Conservation (phyloP, 2,113 vertebrate species). For the Oryzias melastigma region DNA sequence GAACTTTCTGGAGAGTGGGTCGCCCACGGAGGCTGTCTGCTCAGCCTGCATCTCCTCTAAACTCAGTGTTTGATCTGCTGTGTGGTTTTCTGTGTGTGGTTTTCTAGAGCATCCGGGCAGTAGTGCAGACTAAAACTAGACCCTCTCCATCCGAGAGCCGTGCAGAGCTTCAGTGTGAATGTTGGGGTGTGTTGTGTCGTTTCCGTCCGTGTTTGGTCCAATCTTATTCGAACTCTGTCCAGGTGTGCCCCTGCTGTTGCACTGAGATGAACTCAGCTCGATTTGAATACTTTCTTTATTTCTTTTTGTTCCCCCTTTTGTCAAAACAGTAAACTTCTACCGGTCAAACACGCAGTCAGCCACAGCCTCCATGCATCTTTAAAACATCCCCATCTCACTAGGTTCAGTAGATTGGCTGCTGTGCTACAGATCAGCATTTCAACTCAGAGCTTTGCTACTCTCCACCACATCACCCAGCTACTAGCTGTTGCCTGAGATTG, state of each 20-base stretch:
- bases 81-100: slow-evolving; percentile 45
- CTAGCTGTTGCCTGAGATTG: slow-evolving; percentile 48
- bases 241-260: slow-evolving; percentile 66
- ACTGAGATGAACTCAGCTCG: slow-evolving; percentile 39
- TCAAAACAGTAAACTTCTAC: slow-evolving; percentile 38
- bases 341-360: slow-evolving; percentile 35
- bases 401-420: slow-evolving; percentile 69
- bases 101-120: slow-evolving; percentile 62
- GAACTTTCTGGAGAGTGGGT: slow-evolving; percentile 50
- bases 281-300: slow-evolving; percentile 36
- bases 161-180: slow-evolving; percentile 53
- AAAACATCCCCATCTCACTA: slow-evolving; percentile 39
- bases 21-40: slow-evolving; percentile 48
- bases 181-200: slow-evolving; percentile 42
- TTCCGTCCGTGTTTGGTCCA: slow-evolving; percentile 54
- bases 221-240: slow-evolving; percentile 63
- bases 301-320: slow-evolving; percentile 23
- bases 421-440: slow-evolving; percentile 68
- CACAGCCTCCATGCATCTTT: slow-evolving; percentile 41
- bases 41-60: slow-evolving; percentile 72
- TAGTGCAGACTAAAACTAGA: slow-evolving; percentile 65
- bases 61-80: slow-evolving; percentile 67
- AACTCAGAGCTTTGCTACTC: slow-evolving; percentile 52
- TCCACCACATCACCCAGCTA: slow-evolving; percentile 49
- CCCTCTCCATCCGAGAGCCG: slow-evolving; percentile 57